A percentile compares a stretch with the other conserved stretches of the same genome.
Conservation (phyloP, 2,888 invertebrate species). For the Eurytoma adleriae region DNA sequence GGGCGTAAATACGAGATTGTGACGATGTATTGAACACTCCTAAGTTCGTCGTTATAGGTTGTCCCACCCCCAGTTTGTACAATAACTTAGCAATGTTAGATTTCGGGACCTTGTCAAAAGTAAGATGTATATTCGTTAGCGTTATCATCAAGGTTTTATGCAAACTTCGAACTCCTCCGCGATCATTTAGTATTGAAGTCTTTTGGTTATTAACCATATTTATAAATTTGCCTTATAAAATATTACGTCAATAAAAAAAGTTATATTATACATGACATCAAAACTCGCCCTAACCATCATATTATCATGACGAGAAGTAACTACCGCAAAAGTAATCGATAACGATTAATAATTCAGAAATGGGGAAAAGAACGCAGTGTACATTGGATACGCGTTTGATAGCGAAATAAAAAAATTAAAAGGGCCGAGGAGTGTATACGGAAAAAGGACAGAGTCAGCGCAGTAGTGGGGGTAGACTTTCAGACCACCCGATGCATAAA, state of each 20-base stretch:
- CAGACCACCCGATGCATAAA: conserved; percentile 52
- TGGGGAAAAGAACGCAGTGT: no score
- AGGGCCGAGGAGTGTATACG: neutral
- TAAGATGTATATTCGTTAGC: no score
- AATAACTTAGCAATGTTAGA: no score
- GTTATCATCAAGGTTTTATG: no score
- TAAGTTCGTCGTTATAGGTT: no score
- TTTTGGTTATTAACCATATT: no score
- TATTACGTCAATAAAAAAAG: neutral
- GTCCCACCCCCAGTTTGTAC: no score
- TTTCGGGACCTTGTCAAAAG: no score
- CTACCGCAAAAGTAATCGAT: neutral
- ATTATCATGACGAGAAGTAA: neutral
- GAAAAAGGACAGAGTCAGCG: neutral
- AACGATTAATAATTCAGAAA: neutral
- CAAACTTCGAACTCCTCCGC: no score
- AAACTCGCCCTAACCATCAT: neutral
- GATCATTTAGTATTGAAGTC: no score
- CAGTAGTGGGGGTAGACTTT: conserved; percentile 11
- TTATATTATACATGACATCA: neutral
- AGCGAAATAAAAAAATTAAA: neutral
- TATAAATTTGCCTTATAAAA: no score
- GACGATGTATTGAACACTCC: neutral
- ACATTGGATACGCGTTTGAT: no score
- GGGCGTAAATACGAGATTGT: neutral